Conservation (phyloP, 2,888 invertebrate species). For the Lochmaea crataegi region DNA sequence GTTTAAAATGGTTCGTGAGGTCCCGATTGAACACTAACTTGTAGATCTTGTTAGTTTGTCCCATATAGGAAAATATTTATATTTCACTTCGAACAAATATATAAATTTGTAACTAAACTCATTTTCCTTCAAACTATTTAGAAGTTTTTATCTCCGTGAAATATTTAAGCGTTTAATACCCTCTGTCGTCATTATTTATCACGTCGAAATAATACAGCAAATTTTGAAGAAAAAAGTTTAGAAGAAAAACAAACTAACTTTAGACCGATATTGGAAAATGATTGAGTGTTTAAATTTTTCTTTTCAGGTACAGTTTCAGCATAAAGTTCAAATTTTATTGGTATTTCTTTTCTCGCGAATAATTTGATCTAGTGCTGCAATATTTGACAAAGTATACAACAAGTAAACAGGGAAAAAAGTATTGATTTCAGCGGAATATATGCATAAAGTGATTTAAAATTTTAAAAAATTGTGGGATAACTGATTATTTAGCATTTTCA, state of each 20-base stretch:
- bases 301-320: conserved; percentile 7
- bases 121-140: background rate
- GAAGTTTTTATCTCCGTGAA: conserved; percentile 2
- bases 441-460: no score
- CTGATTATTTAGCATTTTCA: no score
- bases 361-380: background rate
- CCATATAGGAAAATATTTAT: background rate
- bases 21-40: background rate
- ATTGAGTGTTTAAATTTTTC: conserved; percentile 13
- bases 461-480: no score
- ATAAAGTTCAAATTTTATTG: conserved; percentile 5
- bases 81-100: background rate
- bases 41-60: background rate
- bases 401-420: no score
- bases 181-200: conserved; percentile 4
- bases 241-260: conserved; percentile 11
- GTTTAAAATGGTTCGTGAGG: background rate
- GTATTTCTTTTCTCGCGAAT: background rate
- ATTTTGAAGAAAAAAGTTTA: conserved; percentile 8
- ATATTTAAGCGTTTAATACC: conserved; percentile 8
- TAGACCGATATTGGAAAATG: conserved; percentile 6
- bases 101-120: background rate
- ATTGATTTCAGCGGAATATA: no score
- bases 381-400: no score
- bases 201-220: conserved; percentile 3